phyloP scores from a whole-genome alignment of 2,797 vertebrate genomes.

The Ptychobarbus kaznakovi region DNA sequence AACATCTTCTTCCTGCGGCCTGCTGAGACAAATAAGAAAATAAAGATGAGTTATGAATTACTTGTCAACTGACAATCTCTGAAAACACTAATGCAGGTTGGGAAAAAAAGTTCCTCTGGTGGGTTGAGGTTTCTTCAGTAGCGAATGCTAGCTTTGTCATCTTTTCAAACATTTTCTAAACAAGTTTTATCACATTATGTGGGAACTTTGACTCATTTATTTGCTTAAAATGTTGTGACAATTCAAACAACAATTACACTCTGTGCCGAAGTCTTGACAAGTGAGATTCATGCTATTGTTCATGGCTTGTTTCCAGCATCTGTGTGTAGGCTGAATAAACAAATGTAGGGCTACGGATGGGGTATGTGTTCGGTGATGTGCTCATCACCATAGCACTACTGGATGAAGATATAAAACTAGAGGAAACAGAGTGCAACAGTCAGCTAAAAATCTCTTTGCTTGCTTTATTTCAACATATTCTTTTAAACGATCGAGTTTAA shows the following conservation, averaged over 20 bases:
- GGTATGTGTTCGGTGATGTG: background rate
- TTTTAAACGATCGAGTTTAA: background rate
- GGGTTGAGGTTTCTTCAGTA: conserved; percentile 4
- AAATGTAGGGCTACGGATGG: background rate
- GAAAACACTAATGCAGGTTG: background rate
- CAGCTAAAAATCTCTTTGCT: background rate
- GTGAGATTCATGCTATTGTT: background rate
- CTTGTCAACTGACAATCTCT: background rate
- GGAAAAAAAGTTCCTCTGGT: background rate
- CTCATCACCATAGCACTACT: background rate
- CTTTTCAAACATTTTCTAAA: background rate
- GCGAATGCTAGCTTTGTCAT: background rate
- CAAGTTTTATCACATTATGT: conserved; percentile 3
- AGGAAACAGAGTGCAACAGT: background rate
- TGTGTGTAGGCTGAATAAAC: background rate
- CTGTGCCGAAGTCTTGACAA: conserved; percentile 1
- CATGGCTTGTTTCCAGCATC: conserved; percentile 5
- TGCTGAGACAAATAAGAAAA: background rate
- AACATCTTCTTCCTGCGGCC: background rate
- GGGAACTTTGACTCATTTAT: conserved; percentile 10
- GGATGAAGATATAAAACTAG: background rate
- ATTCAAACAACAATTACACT: background rate
- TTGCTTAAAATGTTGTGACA: conserved; percentile 9
- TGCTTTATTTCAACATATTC: background rate
- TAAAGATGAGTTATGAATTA: background rate